phyloP scores from a whole-genome alignment of 2,888 invertebrate species.

The Syritta pipiens region DNA sequence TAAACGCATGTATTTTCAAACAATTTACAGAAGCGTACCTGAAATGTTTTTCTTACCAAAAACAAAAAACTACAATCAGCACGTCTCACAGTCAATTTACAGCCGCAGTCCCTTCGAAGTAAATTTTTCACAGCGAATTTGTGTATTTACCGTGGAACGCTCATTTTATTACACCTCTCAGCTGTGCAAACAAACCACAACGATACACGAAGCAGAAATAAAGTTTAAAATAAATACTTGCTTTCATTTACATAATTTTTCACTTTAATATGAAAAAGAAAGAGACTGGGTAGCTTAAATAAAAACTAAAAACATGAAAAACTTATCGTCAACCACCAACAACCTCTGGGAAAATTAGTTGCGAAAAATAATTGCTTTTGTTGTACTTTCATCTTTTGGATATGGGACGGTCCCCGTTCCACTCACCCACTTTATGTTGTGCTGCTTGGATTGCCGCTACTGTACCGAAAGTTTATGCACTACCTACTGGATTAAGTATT shows the following conservation, averaged over 20 bases:
- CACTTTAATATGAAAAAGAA: conserved; percentile 31
- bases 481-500: conserved; percentile 18
- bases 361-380: conserved; percentile 45
- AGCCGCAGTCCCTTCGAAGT: neutral
- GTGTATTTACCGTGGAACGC: conserved; percentile 27
- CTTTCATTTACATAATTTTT: conserved; percentile 49
- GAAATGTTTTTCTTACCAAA: no score
- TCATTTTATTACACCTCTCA: conserved; percentile 37
- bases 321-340: conserved; percentile 28
- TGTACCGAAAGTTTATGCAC: conserved; percentile 10
- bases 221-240: conserved; percentile 40
- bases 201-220: conserved; percentile 30
- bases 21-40: no score
- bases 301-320: conserved; percentile 22
- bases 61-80: neutral
- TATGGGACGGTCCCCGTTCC: neutral
- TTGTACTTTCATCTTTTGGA: conserved; percentile 15
- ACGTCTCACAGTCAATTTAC: neutral
- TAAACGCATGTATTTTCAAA: no score
- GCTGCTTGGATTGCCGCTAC: neutral
- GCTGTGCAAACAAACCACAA: conserved; percentile 42
- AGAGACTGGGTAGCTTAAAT: no score
- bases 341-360: conserved; percentile 38
- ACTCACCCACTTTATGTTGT: no score
- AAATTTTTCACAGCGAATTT: conserved; percentile 9